These are phyloP conservation scores for Melanchra persicariae DNA, from an alignment of 2,888 invertebrate species.

Conservation along the genomic window DNA sequence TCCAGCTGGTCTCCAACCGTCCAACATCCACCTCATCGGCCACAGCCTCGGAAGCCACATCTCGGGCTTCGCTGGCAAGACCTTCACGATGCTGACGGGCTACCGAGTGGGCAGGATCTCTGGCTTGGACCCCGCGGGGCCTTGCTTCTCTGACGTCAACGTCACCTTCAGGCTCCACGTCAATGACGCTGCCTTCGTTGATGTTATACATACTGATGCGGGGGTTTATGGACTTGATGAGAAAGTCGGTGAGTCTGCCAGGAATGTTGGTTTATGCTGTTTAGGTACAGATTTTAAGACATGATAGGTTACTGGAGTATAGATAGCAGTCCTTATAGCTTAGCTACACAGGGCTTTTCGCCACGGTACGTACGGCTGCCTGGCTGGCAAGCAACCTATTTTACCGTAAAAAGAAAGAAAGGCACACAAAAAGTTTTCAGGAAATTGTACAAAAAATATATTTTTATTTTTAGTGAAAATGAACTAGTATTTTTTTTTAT, in stretches of 20 bases:
- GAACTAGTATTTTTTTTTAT: no score
- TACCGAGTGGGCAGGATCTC: slow-evolving; percentile 78
- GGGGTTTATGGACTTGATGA: slow-evolving; percentile 81
- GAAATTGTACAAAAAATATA: no score
- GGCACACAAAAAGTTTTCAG: no score
- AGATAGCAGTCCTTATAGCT: no score
- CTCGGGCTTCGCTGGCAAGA: slow-evolving; percentile 82
- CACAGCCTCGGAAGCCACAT: slow-evolving; percentile 87
- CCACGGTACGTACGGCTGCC: no score
- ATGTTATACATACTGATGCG: slow-evolving; percentile 82
- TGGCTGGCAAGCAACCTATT: no score
- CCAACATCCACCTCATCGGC: slow-evolving; percentile 81
- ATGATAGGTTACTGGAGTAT: no score
- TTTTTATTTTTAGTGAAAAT: no score
- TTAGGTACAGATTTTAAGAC: no score
- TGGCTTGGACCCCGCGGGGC: slow-evolving; percentile 86
- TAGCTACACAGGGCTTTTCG: no score
- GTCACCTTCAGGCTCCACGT: slow-evolving; percentile 72
- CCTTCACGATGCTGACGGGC: slow-evolving; percentile 76
- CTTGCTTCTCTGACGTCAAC: slow-evolving; percentile 83
- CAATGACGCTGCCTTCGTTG: slow-evolving; percentile 82
- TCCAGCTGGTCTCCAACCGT: slow-evolving; percentile 78
- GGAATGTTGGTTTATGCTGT: neutral
- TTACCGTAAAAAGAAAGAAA: no score
- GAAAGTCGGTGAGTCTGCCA: slow-evolving; percentile 76